Conservation (phyloP, 1,140 invertebrate species). For the Dufourea novaeangliae region DNA sequence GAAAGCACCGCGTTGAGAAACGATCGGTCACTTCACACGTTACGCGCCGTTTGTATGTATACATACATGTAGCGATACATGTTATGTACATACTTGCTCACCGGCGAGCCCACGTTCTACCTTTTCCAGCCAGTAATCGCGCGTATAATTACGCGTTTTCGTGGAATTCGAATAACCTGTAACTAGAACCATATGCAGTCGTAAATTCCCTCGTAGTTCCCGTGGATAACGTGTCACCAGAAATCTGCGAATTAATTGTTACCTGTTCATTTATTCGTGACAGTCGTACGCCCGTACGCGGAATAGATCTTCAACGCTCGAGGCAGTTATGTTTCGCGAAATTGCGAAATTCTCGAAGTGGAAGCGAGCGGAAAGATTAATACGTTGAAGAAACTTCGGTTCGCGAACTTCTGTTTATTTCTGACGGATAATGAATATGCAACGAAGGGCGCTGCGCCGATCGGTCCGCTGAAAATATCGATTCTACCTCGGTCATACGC, state of each 20-base stretch:
- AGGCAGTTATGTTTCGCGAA: background rate
- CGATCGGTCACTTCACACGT: constrained; percentile 49
- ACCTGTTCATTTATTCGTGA: constrained; percentile 2
- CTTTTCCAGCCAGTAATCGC: constrained; percentile 41
- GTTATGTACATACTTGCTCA: constrained; percentile 54
- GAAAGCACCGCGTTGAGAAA: constrained; percentile 29
- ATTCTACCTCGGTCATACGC: background rate
- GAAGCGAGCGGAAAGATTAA: too few species aligned
- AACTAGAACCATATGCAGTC: constrained; percentile 24
- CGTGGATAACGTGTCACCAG: constrained; percentile 9
- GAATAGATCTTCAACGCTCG: background rate
- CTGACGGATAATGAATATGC: background rate
- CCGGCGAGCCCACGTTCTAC: constrained; percentile 25
- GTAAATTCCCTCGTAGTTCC: constrained; percentile 32
- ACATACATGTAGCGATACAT: constrained; percentile 33
- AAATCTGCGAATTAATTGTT: constrained; percentile 11
- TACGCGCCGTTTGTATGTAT: background rate
- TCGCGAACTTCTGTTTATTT: background rate
- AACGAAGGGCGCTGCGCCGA: background rate
- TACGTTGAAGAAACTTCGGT: too few species aligned
- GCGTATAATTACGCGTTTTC: constrained; percentile 59
- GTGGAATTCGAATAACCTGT: constrained; percentile 60
- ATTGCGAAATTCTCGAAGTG: background rate
- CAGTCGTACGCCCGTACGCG: background rate
- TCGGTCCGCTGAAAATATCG: background rate